Percentiles rank a stretch among this genome's conserved stretches.
These are phyloP conservation scores for Gnathonemus longibarbis DNA, from an alignment of 2,113 vertebrate genomes.

Conservation along the genomic window DNA sequence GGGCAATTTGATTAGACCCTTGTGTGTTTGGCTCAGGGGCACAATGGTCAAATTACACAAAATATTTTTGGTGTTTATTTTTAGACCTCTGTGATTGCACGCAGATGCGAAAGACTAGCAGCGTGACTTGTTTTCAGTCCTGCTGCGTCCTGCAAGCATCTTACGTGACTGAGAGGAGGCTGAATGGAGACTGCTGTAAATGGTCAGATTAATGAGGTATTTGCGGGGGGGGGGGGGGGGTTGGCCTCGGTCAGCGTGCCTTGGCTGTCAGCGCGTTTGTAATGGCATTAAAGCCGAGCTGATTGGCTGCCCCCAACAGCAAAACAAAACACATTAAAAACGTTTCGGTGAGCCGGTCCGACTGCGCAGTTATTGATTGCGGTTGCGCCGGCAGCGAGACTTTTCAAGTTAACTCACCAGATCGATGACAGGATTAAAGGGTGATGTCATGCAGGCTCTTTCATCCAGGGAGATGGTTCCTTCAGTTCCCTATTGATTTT, in stretches of 20 bases:
- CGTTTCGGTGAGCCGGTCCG: slow-evolving; percentile 30
- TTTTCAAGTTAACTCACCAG: slow-evolving; percentile 41
- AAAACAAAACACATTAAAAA: slow-evolving; percentile 53
- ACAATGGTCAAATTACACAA: not conserved
- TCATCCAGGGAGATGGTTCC: slow-evolving; percentile 25
- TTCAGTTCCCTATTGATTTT: slow-evolving; percentile 30
- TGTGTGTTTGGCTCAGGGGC: not conserved
- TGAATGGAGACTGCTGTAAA: not conserved
- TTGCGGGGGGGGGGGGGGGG: not conserved
- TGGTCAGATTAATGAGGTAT: slow-evolving; percentile 5
- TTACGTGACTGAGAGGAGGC: not conserved
- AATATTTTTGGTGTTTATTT: not conserved
- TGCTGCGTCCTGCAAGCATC: not conserved
- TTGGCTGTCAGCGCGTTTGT: slow-evolving; percentile 47
- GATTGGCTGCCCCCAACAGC: slow-evolving; percentile 41
- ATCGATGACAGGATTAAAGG: slow-evolving; percentile 37
- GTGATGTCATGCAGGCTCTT: slow-evolving; percentile 49
- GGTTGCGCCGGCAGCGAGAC: slow-evolving; percentile 46
- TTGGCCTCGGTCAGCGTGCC: not conserved
- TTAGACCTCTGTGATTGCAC: not conserved
- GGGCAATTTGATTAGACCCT: not conserved
- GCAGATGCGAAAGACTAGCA: not conserved
- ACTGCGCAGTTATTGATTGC: slow-evolving; percentile 46
- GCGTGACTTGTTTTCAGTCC: not conserved
- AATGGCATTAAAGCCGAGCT: slow-evolving; percentile 44